Conservation (phyloP, 1,140 invertebrate genomes). For the Temnothorax curvispinosus region DNA sequence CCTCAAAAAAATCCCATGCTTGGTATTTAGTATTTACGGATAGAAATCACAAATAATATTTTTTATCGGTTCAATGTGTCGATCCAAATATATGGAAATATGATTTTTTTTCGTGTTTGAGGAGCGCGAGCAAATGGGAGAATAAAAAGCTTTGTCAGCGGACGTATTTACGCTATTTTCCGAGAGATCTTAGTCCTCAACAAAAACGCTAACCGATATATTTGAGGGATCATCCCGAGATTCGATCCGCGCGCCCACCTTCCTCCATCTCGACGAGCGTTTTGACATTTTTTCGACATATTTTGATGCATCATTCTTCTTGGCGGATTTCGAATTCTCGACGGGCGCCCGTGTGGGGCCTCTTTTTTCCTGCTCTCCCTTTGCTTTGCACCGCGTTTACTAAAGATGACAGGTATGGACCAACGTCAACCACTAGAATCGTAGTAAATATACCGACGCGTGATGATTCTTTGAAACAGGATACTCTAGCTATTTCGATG, state of each 20-base stretch:
- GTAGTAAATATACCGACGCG: conserved; percentile 38
- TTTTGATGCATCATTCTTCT: conserved; percentile 77
- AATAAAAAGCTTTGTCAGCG: neutral
- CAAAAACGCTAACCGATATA: neutral
- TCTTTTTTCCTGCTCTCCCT: conserved; percentile 30
- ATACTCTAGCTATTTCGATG: neutral
- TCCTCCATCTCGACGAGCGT: conserved; percentile 54
- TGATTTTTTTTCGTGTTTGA: neutral
- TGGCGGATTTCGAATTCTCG: conserved; percentile 57
- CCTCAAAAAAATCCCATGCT: neutral
- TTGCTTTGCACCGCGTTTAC: neutral
- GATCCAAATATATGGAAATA: neutral
- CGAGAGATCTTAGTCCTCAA: conserved; percentile 23
- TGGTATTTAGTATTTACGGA: neutral
- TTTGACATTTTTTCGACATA: conserved; percentile 81
- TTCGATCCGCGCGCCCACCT: conserved; percentile 46
- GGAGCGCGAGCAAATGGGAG: neutral
- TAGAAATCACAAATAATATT: neutral
- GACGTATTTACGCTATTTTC: conserved; percentile 20
- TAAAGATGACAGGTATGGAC: conserved; percentile 43
- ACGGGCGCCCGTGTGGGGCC: conserved; percentile 4
- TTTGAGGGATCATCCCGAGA: conserved; percentile 34
- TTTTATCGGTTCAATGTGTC: neutral
- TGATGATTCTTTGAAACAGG: neutral
- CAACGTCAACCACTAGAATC: conserved; percentile 36